Percentiles rank a stretch among this genome's conserved stretches.
Evolutionary conservation across 2,888 invertebrate genomes (phyloP).

Genomic region (Agonopterix arenella): DNA sequence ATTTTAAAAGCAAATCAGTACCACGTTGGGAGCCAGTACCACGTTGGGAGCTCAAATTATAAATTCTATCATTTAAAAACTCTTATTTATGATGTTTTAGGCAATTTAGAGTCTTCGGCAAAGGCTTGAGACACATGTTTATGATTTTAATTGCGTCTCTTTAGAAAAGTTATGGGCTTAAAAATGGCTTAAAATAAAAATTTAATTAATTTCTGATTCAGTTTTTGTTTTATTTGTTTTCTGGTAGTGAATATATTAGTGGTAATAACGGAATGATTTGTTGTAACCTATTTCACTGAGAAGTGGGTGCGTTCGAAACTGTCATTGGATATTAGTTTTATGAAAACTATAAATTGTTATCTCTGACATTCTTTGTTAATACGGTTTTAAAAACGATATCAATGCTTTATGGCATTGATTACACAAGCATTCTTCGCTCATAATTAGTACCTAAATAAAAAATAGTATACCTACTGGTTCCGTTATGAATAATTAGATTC

Average conservation of each 20-base stretch:
- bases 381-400: no score
- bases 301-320: not conserved
- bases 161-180: slow-evolving; percentile 30
- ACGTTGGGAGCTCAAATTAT: slow-evolving; percentile 41
- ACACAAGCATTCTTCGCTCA: no score
- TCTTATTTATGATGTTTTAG: slow-evolving; percentile 33
- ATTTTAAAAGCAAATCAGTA: slow-evolving; percentile 47
- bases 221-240: slow-evolving; percentile 31
- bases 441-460: no score
- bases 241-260: slow-evolving; percentile 20
- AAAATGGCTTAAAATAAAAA: slow-evolving; percentile 34
- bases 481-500: no score
- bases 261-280: slow-evolving; percentile 5
- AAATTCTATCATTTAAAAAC: slow-evolving; percentile 41
- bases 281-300: slow-evolving; percentile 1
- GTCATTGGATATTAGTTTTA: not conserved
- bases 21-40: slow-evolving; percentile 45
- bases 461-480: no score
- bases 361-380: no score
- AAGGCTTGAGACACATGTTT: slow-evolving; percentile 35
- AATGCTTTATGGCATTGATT: no score
- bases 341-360: not conserved
- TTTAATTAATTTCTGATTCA: slow-evolving; percentile 34
- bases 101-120: slow-evolving; percentile 23
- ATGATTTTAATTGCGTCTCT: slow-evolving; percentile 35